A percentile compares a stretch with the other conserved stretches of the same genome.
These are phyloP conservation scores for Meleagris gallopavo DNA, from an alignment of 2,113 vertebrate genomes.

Conservation along the genomic window DNA sequence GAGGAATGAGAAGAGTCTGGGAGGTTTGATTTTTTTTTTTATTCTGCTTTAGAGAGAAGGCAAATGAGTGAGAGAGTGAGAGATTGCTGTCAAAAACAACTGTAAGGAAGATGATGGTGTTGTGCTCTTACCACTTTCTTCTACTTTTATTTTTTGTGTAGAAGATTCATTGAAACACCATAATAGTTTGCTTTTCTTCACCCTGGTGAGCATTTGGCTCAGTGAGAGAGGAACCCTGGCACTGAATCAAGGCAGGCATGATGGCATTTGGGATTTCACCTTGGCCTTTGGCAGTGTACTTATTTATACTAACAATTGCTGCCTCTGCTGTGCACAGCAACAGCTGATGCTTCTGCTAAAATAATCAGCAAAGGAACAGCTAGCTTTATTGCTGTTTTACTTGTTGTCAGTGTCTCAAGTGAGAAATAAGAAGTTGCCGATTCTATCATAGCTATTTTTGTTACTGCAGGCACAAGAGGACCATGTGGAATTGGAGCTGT, in stretches of 20 bases:
- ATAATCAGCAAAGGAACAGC: background rate
- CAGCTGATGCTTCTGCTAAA: background rate
- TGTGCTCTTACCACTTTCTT: background rate
- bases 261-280: background rate
- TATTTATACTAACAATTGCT: background rate
- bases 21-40: background rate
- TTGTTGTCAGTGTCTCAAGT: background rate
- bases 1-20: background rate
- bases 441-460: background rate
- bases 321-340: background rate
- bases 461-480: background rate
- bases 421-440: background rate
- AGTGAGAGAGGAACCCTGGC: background rate
- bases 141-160: background rate
- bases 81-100: background rate
- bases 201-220: background rate
- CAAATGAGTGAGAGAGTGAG: background rate
- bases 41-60: background rate
- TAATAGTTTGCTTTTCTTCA: background rate
- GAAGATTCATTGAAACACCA: background rate
- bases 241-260: background rate
- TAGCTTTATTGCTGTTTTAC: background rate
- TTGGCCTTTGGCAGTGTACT: background rate
- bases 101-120: background rate
- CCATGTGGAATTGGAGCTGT: background rate